Percentiles rank a stretch among this genome's conserved stretches.
Conservation (phyloP, 2,888 invertebrate genomes). For the Xestobium rufovillosum region DNA sequence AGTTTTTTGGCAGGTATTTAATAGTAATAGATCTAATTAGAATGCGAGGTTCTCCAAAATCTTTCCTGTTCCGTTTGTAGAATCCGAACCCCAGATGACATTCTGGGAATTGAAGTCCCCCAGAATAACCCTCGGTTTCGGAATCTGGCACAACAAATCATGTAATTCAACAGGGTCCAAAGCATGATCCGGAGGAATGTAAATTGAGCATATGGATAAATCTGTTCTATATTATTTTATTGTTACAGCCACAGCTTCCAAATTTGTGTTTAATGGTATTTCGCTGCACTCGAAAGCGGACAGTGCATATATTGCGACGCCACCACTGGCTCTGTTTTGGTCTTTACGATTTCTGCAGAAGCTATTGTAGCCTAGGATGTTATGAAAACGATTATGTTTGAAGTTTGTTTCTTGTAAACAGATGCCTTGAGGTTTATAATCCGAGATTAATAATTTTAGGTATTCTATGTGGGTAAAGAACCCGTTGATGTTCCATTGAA, state of each 20-base stretch:
- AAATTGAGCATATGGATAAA: constrained; percentile 11
- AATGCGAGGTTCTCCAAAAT: constrained; percentile 5
- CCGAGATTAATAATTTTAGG: constrained; percentile 7
- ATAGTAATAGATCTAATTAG: constrained; percentile 6
- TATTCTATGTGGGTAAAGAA: constrained; percentile 9
- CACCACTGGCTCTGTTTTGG: constrained; percentile 7
- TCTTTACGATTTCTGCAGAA: constrained; percentile 6
- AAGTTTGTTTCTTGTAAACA: constrained; percentile 9
- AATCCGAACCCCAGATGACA: constrained; percentile 10
- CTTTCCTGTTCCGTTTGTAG: constrained; percentile 6
- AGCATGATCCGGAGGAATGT: too few relatives aligned
- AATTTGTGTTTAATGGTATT: constrained; percentile 10
- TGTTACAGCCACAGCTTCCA: constrained; percentile 12
- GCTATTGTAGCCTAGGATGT: neutral
- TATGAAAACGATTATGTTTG: constrained; percentile 3
- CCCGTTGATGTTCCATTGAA: constrained; percentile 13
- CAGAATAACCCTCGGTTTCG: constrained; percentile 9
- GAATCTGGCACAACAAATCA: constrained; percentile 12
- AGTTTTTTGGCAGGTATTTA: constrained; percentile 9
- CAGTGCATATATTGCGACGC: constrained; percentile 12
- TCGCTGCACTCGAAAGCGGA: constrained; percentile 4
- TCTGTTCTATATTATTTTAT: constrained; percentile 5
- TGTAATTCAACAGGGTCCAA: constrained; percentile 6
- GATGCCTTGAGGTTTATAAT: constrained; percentile 7
- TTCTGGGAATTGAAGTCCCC: constrained; percentile 15